Percentiles rank a stretch among this genome's conserved stretches.
Conservation (phyloP, 2,888 invertebrate genomes). For the Muschampia staudingeri region DNA sequence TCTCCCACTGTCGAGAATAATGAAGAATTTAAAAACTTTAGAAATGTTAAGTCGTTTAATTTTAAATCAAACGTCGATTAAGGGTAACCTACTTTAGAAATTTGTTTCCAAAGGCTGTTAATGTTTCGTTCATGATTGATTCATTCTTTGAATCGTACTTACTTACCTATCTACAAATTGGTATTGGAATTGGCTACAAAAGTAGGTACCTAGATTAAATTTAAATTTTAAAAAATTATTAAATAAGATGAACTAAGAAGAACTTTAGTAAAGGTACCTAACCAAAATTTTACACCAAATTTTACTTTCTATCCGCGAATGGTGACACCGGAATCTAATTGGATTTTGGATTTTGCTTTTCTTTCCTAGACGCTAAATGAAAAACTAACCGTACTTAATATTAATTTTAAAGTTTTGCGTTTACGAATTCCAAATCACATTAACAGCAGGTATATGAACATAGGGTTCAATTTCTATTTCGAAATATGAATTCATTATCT, state of each 20-base stretch:
- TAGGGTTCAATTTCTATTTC: slow-evolving; percentile 33
- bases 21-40: neutral
- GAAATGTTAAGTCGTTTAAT: slow-evolving; percentile 25
- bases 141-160: neutral
- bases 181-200: neutral
- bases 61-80: slow-evolving; percentile 40
- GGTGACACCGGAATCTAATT: too few species aligned
- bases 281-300: too few species aligned
- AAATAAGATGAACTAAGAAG: too few species aligned
- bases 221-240: too few species aligned
- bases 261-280: too few species aligned
- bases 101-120: slow-evolving; percentile 3
- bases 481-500: slow-evolving; percentile 39
- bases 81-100: slow-evolving; percentile 29
- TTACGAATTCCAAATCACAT: neutral
- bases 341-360: too few species aligned
- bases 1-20: too few species aligned
- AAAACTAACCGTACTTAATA: neutral
- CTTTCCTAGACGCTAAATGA: too few species aligned
- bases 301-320: too few species aligned
- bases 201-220: neutral
- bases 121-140: slow-evolving; percentile 35
- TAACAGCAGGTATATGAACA: neutral
- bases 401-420: neutral
- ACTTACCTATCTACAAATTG: neutral